Percentiles rank a stretch among this genome's conserved stretches.
Conservation (phyloP, 1,140 invertebrate species). For the Galleria mellonella region DNA sequence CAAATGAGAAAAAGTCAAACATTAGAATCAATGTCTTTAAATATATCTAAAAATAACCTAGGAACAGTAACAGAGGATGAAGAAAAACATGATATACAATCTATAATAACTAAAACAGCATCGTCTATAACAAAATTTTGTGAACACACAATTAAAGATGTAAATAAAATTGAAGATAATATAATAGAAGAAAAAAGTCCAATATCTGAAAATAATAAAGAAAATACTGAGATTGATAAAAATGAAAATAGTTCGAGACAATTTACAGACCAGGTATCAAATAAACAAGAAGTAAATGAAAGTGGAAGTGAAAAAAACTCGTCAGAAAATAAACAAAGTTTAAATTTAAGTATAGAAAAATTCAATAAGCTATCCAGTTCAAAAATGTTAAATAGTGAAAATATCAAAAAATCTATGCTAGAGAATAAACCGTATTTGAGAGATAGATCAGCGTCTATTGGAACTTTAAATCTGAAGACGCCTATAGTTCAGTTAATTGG, state of each 20-base stretch:
- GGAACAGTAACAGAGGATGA: constrained; percentile 63
- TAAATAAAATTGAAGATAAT: constrained; percentile 11
- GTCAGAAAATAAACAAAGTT: no score
- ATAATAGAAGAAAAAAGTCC: background rate
- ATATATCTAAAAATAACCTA: constrained; percentile 45
- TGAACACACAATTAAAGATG: constrained; percentile 15
- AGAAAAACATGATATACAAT: constrained; percentile 45
- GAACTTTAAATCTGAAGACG: constrained; percentile 73
- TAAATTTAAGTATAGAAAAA: no score
- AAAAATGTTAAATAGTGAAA: background rate
- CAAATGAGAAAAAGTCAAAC: constrained; percentile 14
- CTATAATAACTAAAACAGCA: constrained; percentile 27
- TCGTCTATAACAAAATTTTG: constrained; percentile 29
- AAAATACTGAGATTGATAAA: constrained; percentile 12
- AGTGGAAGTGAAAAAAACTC: background rate
- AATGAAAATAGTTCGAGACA: constrained; percentile 13
- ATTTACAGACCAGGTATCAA: constrained; percentile 33
- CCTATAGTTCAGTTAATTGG: constrained; percentile 69
- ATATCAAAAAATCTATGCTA: constrained; percentile 17
- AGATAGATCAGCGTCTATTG: constrained; percentile 76
- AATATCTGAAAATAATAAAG: background rate
- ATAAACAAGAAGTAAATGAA: background rate
- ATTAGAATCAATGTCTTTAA: background rate
- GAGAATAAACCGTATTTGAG: constrained; percentile 66
- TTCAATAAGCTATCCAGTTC: background rate